Evolutionary conservation across 2,113 vertebrate species (phyloP), one percentile per base, ranked within the genome.

Genomic region (Neofelis nebulosa): DNA sequence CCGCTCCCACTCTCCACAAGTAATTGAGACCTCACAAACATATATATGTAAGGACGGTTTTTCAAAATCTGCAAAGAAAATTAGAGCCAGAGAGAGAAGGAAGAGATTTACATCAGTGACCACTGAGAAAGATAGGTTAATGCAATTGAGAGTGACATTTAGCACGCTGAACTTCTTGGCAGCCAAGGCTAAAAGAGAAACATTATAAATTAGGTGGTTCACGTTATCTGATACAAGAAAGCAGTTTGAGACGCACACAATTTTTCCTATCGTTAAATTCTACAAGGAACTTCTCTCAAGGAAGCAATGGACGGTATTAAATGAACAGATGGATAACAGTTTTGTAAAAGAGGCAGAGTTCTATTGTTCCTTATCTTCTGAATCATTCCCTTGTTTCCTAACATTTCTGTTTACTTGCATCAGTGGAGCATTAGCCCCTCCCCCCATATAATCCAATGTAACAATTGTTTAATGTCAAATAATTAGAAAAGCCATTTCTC

Each of bases 111-210:
- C 38, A 95, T 97, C 68, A 83, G n/a, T 63, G 89, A 86, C 7
- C n/a, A 93, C 13, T 63, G 33, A 93, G 57, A 79, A 78, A 93
- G 95, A 61, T 10, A 97, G 33, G 23, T 89, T 94, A 97, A 95
- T 69, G 23, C 25, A 91, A 83, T 21, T 76, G 55, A 71, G 71
- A 92, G n/a, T 95, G 89, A 85, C 87, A 95, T 92, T 97, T 85
- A 92, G 78, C 41, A 78, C n/a, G 73, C n/a, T 79, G 71, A 93
- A 96, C 86, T 93, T 92, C 87, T 95, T 95, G 92, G 94, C 95
- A 95, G 86, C 71, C 27, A 93, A 66, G 55, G 74, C 85, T 85
- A 85, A 95, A 97, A 94, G 14, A 91, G 33, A 96, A 97, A 80
- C 52, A 85, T 83, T 87, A 80, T 95, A 95, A 91, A 90, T 97